These are phyloP conservation scores for Ploceus nigricollis DNA, from an alignment of 2,113 vertebrate genomes.

Conservation along the genomic window DNA sequence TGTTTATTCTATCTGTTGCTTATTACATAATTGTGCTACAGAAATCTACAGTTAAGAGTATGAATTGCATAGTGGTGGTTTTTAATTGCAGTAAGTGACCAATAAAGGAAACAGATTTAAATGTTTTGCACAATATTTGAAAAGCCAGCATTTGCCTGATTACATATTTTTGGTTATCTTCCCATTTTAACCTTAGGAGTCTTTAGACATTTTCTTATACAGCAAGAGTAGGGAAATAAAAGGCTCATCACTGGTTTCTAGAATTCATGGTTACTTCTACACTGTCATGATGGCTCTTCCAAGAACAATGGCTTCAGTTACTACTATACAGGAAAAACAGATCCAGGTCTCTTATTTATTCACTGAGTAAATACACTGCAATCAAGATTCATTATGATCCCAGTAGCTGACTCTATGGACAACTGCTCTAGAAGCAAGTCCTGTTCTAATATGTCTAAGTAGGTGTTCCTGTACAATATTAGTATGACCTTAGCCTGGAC, in stretches of 20 bases:
- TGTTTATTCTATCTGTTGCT: not conserved
- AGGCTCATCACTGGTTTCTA: not conserved
- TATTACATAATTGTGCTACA: not conserved
- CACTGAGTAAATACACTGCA: not conserved
- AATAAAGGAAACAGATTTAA: not conserved
- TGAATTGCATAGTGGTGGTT: not conserved
- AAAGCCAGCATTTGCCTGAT: not conserved
- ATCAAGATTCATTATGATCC: not conserved
- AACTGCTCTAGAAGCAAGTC: not conserved
- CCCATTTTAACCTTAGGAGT: not conserved
- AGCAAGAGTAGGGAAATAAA: not conserved
- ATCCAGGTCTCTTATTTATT: not conserved
- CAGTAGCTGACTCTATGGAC: not conserved
- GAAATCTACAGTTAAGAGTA: not conserved
- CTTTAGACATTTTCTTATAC: not conserved
- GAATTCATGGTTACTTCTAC: not conserved
- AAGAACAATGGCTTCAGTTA: not conserved
- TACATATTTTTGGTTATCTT: not conserved
- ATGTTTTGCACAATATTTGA: not conserved
- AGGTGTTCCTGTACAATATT: not conserved
- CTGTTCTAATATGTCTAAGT: not conserved
- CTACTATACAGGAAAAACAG: not conserved
- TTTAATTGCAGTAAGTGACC: not conserved
- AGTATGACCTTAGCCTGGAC: not conserved
- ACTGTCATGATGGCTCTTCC: not conserved